Percentiles rank a stretch among this genome's conserved stretches.
Evolutionary conservation across 2,888 invertebrate species (phyloP).

Genomic region (Alitta virens): DNA sequence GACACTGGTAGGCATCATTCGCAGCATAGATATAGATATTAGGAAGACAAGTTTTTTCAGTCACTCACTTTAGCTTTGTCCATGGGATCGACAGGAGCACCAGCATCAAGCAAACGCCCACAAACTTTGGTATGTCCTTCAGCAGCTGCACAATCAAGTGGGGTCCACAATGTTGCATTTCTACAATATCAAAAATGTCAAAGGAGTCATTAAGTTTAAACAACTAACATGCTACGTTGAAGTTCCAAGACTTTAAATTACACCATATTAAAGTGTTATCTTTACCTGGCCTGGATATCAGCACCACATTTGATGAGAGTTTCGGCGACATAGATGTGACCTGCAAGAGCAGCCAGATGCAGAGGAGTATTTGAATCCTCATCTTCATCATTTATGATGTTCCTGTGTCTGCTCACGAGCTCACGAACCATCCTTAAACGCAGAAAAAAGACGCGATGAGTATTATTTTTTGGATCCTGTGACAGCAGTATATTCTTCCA

Average conservation of each 20-base stretch:
- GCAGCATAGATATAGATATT: too few species aligned
- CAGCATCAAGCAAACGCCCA: slow-evolving; percentile 52
- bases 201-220: too few species aligned
- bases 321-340: slow-evolving; percentile 54
- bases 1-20: too few species aligned
- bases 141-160: slow-evolving; percentile 59
- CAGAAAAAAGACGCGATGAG: too few species aligned
- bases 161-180: slow-evolving; percentile 58
- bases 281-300: slow-evolving; percentile 56
- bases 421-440: slow-evolving; percentile 55
- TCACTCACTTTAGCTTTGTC: slow-evolving; percentile 54
- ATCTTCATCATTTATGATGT: slow-evolving; percentile 56
- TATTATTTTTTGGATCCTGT: too few species aligned
- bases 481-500: too few species aligned
- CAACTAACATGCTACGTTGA: too few species aligned
- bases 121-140: slow-evolving; percentile 54
- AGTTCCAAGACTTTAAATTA: too few species aligned
- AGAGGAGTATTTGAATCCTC: slow-evolving; percentile 58
- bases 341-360: slow-evolving; percentile 55
- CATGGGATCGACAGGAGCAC: slow-evolving; percentile 57
- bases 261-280: too few species aligned
- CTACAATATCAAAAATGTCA: background rate
- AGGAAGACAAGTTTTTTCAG: background rate
- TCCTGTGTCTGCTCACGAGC: slow-evolving; percentile 46
- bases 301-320: slow-evolving; percentile 56